A percentile compares a stretch with the other conserved stretches of the same genome.
Evolutionary conservation across 2,797 vertebrate species (phyloP).

Genomic region (Oophaga sylvatica): DNA sequence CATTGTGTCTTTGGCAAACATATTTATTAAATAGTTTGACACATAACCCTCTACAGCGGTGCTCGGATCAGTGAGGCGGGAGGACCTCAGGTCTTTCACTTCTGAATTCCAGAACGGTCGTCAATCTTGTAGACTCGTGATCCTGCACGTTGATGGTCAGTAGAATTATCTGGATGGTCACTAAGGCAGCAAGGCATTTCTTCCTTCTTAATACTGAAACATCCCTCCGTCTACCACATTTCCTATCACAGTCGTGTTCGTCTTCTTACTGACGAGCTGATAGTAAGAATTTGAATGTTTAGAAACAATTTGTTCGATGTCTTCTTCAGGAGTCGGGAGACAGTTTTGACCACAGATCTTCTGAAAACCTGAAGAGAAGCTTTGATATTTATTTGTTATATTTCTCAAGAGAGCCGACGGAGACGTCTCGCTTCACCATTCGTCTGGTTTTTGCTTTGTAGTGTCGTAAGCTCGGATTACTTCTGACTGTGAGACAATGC

Average conservation of each 20-base stretch:
- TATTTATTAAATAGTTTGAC: slow-evolving; percentile 72
- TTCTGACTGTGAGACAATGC: slow-evolving; percentile 96
- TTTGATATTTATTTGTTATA: slow-evolving; percentile 61
- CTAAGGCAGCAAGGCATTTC: slow-evolving; percentile 15
- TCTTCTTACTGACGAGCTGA: slow-evolving; percentile 73
- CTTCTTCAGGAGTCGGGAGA: slow-evolving; percentile 66
- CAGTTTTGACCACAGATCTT: slow-evolving; percentile 70
- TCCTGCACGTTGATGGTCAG: slow-evolving; percentile 2
- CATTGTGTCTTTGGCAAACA: slow-evolving; percentile 87
- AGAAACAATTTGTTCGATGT: slow-evolving; percentile 22
- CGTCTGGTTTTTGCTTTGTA: slow-evolving; percentile 91
- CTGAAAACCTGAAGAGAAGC: slow-evolving; percentile 62
- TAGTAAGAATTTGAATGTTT: slow-evolving; percentile 50
- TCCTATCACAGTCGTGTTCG: slow-evolving; percentile 71
- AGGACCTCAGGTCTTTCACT: slow-evolving; percentile 57
- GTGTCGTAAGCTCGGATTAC: slow-evolving; percentile 97
- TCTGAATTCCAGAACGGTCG: neutral
- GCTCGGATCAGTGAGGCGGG: slow-evolving; percentile 66
- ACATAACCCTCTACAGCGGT: slow-evolving; percentile 67
- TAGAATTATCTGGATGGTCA: slow-evolving; percentile 23
- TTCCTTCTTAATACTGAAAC: slow-evolving; percentile 61
- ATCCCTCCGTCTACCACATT: slow-evolving; percentile 65
- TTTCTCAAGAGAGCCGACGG: slow-evolving; percentile 50
- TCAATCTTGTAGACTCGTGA: slow-evolving; percentile 17
- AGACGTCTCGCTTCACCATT: slow-evolving; percentile 81